Percentiles rank a stretch among this genome's conserved stretches.
phyloP scores from a whole-genome alignment of 2,888 invertebrate genomes.

The Harpalus rufipes region DNA sequence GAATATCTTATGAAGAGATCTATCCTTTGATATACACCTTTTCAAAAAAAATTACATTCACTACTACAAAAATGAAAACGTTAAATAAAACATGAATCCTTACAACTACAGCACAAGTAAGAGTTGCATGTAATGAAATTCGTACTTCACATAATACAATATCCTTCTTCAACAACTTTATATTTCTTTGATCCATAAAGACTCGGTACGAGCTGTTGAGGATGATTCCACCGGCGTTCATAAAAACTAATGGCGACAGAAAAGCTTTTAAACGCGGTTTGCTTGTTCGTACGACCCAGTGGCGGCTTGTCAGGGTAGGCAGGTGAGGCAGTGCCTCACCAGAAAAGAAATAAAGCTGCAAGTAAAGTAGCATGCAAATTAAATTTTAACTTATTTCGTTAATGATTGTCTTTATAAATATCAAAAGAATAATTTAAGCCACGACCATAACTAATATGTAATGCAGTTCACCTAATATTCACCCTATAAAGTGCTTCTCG shows the following conservation, averaged over 20 bases:
- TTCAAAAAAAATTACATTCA: not conserved
- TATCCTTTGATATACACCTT: not conserved
- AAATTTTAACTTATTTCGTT: too few species aligned
- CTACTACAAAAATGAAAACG: constrained; percentile 17
- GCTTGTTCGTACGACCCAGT: constrained; percentile 21
- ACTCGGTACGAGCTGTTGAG: not conserved
- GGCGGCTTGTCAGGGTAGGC: too few species aligned
- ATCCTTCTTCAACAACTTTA: constrained; percentile 20
- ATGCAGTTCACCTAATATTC: too few species aligned
- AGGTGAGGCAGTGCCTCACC: too few species aligned
- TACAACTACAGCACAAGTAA: not conserved
- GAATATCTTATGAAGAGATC: too few species aligned
- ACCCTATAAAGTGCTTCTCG: too few species aligned
- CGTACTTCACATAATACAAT: constrained; percentile 19
- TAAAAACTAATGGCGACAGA: constrained; percentile 44
- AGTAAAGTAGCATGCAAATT: too few species aligned
- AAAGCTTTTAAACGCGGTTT: constrained; percentile 39
- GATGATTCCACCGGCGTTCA: constrained; percentile 28
- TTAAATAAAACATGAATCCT: constrained; percentile 45
- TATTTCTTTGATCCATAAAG: constrained; percentile 33
- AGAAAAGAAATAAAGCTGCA: too few species aligned
- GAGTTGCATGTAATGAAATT: constrained; percentile 13
- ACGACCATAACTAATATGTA: too few species aligned
- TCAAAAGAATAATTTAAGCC: too few species aligned
- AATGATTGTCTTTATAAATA: too few species aligned